Base-by-base conservation (phyloP, 64 coral and sea anemone genomes). In the Trachythela sp. region DNA sequence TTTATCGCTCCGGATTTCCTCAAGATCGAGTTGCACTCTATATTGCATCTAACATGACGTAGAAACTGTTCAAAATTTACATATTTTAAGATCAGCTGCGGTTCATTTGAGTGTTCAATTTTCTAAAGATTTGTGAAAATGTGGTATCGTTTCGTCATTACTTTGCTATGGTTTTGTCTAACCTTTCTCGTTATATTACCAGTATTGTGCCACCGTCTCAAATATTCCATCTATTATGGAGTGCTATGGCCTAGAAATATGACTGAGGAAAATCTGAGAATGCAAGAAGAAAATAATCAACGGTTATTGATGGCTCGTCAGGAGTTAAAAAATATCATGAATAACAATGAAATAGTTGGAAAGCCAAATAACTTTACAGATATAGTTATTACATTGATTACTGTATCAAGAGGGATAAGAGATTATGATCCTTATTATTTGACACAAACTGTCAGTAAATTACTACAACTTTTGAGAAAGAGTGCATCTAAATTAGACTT, bases 171-270 rank as follows among this genome's bases (percentile, higher is more conserved):
- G 31, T 35, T 36, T 80, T 80, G 75, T 80, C 1, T 37, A 14
- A 80, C 75, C 26, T 80, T 80, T 36, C 75, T 80, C 9, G 1
- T 80, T 1, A 36, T 80, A 37, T 39, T 80, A 18, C 75, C 75
- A 39, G 9, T 80, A 38, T 2, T 80, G 31, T 80, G 75, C 75
- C 31, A 80, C 20, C 75, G 37, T 0, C 37, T 80, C 13, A 80
- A 80, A 39, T 80, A 37, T 80, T 80, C 75, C 30, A 34, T 30
- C 9, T 80, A 80, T 80, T 80, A 80, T 80, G 75, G 75, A 80
- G 75, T 80, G 33, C 13, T 80, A 37, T 80, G 75, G 75, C 9
- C 30, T 9, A 35, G 75, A 39, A 39, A 80, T 35, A 80, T 80
- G 7, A 35, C 31, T 37, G 75, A 80, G 75, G 75, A 80, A 15